Conservation (phyloP, 92 coral and sea anemone species). For the Porites evermanni region DNA sequence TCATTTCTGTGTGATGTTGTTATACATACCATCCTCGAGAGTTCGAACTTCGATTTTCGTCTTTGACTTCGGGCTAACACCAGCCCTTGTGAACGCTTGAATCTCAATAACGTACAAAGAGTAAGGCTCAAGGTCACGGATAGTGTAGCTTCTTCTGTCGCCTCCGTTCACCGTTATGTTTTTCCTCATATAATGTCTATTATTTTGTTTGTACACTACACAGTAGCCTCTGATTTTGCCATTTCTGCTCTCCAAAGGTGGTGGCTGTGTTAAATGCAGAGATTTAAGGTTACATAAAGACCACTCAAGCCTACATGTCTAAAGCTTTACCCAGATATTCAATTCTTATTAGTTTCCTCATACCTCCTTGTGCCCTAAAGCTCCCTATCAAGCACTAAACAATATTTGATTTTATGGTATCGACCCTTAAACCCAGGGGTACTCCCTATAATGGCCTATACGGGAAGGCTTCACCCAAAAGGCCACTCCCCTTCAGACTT, state of each 20-base stretch:
- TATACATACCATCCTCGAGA: conserved; percentile 85
- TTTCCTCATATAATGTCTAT: conserved; percentile 53
- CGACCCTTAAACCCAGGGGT: no score
- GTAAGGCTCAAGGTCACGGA: conserved; percentile 66
- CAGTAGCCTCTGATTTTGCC: conserved; percentile 88
- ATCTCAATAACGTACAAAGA: conserved; percentile 72
- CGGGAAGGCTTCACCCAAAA: no score
- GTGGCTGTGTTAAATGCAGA: conserved; percentile 61
- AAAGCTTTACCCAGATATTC: no score
- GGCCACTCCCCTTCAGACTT: no score
- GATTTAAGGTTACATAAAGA: no score
- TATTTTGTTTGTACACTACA: conserved; percentile 65
- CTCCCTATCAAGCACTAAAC: no score
- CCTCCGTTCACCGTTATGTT: conserved; percentile 74
- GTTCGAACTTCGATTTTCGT: conserved; percentile 42
- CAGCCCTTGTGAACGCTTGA: conserved; percentile 93
- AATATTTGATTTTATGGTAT: no score
- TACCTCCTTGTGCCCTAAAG: no score
- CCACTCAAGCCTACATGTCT: no score
- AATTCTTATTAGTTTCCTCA: no score
- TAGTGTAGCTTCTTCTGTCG: conserved; percentile 64
- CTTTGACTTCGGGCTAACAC: conserved; percentile 74
- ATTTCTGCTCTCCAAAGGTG: conserved; percentile 70
- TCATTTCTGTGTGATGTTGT: background rate
- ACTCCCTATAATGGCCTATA: no score